Evolutionary conservation across 1,140 invertebrate genomes (phyloP), one percentile per base, ranked within the genome.

Genomic region (Streblospio benedicti): DNA sequence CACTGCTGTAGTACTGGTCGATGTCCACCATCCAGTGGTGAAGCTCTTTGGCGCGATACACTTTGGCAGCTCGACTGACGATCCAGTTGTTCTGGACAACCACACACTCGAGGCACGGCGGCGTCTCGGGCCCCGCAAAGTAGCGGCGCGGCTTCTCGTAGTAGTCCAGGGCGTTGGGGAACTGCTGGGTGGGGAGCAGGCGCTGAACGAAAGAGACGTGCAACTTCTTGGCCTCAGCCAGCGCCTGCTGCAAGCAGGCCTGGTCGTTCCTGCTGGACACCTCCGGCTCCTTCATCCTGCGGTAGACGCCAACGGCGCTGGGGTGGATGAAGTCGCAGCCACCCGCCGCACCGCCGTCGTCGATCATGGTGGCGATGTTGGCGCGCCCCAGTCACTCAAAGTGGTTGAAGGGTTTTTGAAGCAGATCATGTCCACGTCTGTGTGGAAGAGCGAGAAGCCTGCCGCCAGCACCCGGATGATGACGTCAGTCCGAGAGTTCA

Each of bases 21-120:
- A 44, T 35, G 41, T 60, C 58, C 16, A 53, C 33, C 49, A 56
- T 30, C 58, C 58, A 60, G n/a, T 38, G 47, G 4, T 32, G 25
- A 25, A 28, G 33, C 30, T 60, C 58, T 27, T 60, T 60, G 35
- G 54, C 52, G 4, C 58, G 47, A 51, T 60, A 60, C n/a, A 60
- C 47, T 38, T 60, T 60, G 2, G 59, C 59, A 20, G 14, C 38
- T 30, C 16, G 32, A 18, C 51, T 32, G 16, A 60, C 52, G 51
- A 60, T 60, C 59, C 59, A 60, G 52, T 60, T 60, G 32, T 60
- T 60, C 18, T 60, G 59, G 16, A 60, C 59, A n/a, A 55, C 5
- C 2, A 60, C 23, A 23, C 57, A 57, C 25, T 0, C 1, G 0
- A 6, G 9, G 12, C 16, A 9, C 1, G 5, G 5, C 0, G 16